Percentiles rank a stretch among this genome's conserved stretches.
Evolutionary conservation across 2,888 invertebrate species (phyloP).

Genomic region (Drosophila paranaensis): DNA sequence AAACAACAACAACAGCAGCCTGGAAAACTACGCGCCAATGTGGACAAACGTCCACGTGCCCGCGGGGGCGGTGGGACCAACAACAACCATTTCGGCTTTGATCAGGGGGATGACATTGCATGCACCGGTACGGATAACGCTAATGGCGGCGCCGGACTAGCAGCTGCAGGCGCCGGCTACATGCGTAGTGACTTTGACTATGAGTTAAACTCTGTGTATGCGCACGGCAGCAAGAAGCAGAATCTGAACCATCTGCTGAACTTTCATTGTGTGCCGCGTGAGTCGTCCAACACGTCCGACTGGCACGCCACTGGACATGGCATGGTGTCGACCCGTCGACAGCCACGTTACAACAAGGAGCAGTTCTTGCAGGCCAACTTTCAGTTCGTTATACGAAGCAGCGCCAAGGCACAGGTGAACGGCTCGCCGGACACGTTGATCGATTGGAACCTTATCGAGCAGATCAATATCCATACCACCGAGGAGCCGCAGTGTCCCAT

Average conservation of each 20-base stretch:
- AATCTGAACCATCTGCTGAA: slow-evolving; percentile 97
- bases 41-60: slow-evolving; percentile 87
- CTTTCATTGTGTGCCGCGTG: slow-evolving; percentile 92
- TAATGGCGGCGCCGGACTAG: slow-evolving; percentile 84
- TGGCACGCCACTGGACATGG: slow-evolving; percentile 64
- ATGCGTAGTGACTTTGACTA: slow-evolving; percentile 68
- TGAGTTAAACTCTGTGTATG: slow-evolving; percentile 93
- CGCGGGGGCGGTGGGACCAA: slow-evolving; percentile 83
- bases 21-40: slow-evolving; percentile 86
- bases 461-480: slow-evolving; percentile 90
- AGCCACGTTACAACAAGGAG: slow-evolving; percentile 94
- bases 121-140: slow-evolving; percentile 71
- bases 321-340: slow-evolving; percentile 48
- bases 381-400: slow-evolving; percentile 96
- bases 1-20: slow-evolving; percentile 84
- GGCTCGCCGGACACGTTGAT: slow-evolving; percentile 95
- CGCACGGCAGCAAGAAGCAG: slow-evolving; percentile 94
- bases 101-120: slow-evolving; percentile 55
- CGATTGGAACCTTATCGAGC: slow-evolving; percentile 96
- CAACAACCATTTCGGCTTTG: slow-evolving; percentile 57
- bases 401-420: slow-evolving; percentile 89
- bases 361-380: slow-evolving; percentile 98
- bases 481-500: slow-evolving; percentile 94
- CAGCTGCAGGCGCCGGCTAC: slow-evolving; percentile 59
- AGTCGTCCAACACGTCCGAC: slow-evolving; percentile 60